Base-by-base conservation (phyloP, 2,888 invertebrate genomes). In the Ametastegia equiseti region DNA sequence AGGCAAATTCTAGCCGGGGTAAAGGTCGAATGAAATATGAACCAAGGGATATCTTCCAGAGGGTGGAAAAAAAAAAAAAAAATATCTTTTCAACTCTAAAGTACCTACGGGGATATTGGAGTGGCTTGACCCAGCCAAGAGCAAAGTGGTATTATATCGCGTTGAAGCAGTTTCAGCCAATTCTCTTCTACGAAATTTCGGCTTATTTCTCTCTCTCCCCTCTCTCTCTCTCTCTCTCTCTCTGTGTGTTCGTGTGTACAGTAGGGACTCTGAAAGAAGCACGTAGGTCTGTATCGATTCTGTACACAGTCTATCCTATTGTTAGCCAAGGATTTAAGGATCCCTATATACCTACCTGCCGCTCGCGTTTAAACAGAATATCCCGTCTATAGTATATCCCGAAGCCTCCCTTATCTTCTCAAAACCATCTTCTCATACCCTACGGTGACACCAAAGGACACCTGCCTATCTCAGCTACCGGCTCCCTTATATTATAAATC, bases 381-480 rank as follows among this genome's bases (percentile, higher is more conserved):
- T 23, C 27, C 65, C 7, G 2, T 9, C 36, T 67, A 19, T n/a
- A n/a, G n/a, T n/a, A n/a, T n/a, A n/a, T 30, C 39, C 33, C 36
- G 54, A 75, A 75, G 33, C 54, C 47, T 47, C 36, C 0, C 30
- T n/a, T 71, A 54, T 57, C 75, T 75, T 13, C 30, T 11, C 7
- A 27, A n/a, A 47, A 45, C 71, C 15, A 27, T 71, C 75, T n/a
- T 75, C 75, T 15, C 11, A 7, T 45, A 54, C 42, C 57, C 36
- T 54, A 54, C 54, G 50, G 54, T 75, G 75, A 75, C 75, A 36
- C 47, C 33, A 42, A 47, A 67, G 47, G 71, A 45, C 71, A 71
- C 71, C 71, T 71, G 71, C 19, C 65, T 27, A 71, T 71, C 71
- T 71, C n/a, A n/a, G 75, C 75, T 75, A 75, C 75, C 39, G 75